Base-by-base conservation (phyloP, 2,797 vertebrate genomes). In the Micropoecilia bifurca region DNA sequence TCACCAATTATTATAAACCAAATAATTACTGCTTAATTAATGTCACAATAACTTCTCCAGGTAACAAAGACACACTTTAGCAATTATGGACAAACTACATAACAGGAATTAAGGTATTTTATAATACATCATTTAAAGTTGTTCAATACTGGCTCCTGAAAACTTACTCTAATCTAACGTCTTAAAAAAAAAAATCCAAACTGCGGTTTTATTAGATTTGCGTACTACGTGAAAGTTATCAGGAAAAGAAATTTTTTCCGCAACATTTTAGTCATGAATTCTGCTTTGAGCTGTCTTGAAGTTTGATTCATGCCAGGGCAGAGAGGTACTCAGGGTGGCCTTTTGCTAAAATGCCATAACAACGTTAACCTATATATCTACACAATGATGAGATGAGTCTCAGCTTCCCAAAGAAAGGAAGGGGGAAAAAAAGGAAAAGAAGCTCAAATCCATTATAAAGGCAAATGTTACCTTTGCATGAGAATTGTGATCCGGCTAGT, bases 401-500 rank as follows among this genome's bases (percentile, higher is more conserved):
- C 57, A 76, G 83, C 86, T 85, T 92, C 84, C 89, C 88, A 89
- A 90, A 93, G 93, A 95, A 93, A 93, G 87, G 93, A 93, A 92
- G 87, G 84, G 95, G 55, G 1, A 59, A 93, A 94, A 88, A 93
- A 93, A 33, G 88, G 46, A 93, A 94, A 88, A 93, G 92, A 33
- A 89, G 50, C 85, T 89, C 89, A 90, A 95, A 93, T 92, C 91
- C 89, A 94, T 95, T 95, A 91, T 86, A 91, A 95, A 95, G 90
- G 93, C 92, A 96, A 96, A 96, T 96, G 95, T 96, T 96, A 96
- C 93, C 93, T 95, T 96, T 95, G 94, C 94, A 96, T 95, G 88
- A 90, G 90, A 92, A 95, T 94, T 85, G 82, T 84, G 89, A 89
- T 87, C 76, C 74, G 83, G 89, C 83, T 73, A 85, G 73, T 90